Evolutionary conservation across 2,113 vertebrate species (phyloP).

Genomic region (Daboia siamensis): DNA sequence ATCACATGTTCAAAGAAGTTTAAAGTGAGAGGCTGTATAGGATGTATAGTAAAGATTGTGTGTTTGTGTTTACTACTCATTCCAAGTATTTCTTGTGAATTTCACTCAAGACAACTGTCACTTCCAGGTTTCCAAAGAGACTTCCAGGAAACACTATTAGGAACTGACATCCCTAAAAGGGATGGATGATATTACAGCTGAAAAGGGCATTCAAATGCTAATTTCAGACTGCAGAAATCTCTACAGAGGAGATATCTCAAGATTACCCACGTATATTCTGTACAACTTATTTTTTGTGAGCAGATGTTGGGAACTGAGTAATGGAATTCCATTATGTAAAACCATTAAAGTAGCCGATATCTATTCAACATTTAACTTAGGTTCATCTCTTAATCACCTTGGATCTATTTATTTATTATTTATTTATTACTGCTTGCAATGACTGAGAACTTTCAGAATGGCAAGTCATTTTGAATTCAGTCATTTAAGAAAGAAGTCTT

Average conservation of each 20-base stretch:
- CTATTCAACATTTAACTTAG: not conserved
- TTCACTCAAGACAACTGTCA: not conserved
- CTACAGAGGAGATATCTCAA: not conserved
- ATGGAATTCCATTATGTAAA: not conserved
- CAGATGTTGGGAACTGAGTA: not conserved
- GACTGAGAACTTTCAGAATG: not conserved
- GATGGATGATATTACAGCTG: not conserved
- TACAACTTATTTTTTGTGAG: not conserved
- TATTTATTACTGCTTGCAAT: not conserved
- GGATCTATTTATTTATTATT: not conserved
- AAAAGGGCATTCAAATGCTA: not conserved
- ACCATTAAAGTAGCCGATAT: not conserved
- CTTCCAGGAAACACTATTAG: not conserved
- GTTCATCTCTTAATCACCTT: not conserved
- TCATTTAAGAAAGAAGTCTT: not conserved
- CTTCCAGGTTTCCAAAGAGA: not conserved
- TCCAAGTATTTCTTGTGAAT: not conserved
- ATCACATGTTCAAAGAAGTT: not conserved
- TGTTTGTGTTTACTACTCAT: not conserved
- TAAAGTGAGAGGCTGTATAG: not conserved
- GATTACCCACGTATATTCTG: not conserved
- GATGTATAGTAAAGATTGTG: not conserved
- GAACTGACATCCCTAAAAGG: not conserved
- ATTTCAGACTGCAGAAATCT: not conserved
- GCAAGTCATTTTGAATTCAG: not conserved